Evolutionary conservation across 2,113 vertebrate genomes (phyloP).

Genomic region (Pollimyrus isidori): DNA sequence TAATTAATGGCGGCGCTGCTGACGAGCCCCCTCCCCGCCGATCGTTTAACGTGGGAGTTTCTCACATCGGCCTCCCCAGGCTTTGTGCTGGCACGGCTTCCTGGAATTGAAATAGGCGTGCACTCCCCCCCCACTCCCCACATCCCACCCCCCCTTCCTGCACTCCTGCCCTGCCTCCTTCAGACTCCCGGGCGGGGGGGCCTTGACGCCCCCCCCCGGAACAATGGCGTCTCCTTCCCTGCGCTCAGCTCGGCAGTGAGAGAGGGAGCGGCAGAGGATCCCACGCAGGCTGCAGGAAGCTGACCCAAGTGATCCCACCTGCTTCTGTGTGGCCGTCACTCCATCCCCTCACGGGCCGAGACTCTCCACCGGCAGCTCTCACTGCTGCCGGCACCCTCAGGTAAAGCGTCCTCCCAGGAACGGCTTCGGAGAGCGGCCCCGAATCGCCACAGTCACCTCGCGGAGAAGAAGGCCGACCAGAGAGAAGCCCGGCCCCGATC

Average conservation of each 20-base stretch:
- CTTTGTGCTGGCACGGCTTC: constrained; percentile 31
- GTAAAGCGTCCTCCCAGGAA: neutral
- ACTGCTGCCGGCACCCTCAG: neutral
- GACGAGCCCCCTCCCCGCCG: neutral
- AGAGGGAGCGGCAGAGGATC: neutral
- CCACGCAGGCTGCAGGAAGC: neutral
- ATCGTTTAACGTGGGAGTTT: constrained; percentile 15
- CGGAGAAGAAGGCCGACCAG: neutral
- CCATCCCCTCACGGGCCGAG: neutral
- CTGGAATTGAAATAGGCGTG: constrained; percentile 37
- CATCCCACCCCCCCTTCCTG: constrained; percentile 10
- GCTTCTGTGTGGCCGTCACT: neutral
- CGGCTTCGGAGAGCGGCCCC: neutral
- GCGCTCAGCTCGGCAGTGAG: neutral
- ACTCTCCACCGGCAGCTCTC: neutral
- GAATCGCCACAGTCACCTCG: neutral
- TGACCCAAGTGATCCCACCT: neutral
- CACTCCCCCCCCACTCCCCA: neutral
- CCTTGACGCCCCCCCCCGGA: neutral
- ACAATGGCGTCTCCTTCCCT: constrained; percentile 1
- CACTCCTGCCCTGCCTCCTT: neutral
- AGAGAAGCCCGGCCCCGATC: neutral
- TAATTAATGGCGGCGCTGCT: constrained; percentile 2
- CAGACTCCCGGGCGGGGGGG: neutral
- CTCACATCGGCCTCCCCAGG: constrained; percentile 34